Percentiles rank a stretch among this genome's conserved stretches.
Conservation (phyloP, 2,888 invertebrate genomes). For the Stegana nigrithorax region DNA sequence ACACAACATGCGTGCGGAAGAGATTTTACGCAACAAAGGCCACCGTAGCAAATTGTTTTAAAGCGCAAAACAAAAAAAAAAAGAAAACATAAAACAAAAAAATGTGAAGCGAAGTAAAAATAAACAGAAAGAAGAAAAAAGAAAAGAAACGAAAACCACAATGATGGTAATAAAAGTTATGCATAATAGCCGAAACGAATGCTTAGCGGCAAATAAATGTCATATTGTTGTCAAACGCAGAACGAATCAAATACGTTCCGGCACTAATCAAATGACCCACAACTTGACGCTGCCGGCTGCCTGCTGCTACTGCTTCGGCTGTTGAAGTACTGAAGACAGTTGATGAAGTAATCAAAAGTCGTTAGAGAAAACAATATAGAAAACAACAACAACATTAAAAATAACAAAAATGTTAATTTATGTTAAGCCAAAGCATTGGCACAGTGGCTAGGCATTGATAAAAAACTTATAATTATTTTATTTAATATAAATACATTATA, state of each 20-base stretch:
- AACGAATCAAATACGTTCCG: slow-evolving; percentile 53
- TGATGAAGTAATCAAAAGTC: not conserved
- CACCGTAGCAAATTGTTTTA: not conserved
- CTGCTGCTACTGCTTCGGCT: too few species aligned
- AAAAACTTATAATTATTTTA: too few species aligned
- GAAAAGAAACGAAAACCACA: not conserved
- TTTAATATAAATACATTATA: not conserved
- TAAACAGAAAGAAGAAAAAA: not conserved
- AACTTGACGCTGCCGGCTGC: not conserved
- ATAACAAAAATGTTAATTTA: not conserved
- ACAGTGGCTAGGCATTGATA: too few species aligned
- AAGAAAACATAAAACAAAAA: not conserved
- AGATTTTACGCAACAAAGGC: slow-evolving; percentile 3
- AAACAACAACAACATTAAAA: too few species aligned
- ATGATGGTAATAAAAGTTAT: not conserved
- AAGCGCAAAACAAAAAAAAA: not conserved
- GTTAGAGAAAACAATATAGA: too few species aligned
- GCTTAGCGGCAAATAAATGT: slow-evolving; percentile 15
- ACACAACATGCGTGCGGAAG: not conserved
- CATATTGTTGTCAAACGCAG: slow-evolving; percentile 33
- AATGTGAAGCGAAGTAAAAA: too few species aligned
- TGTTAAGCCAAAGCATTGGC: not conserved
- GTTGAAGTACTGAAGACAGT: too few species aligned
- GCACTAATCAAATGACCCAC: slow-evolving; percentile 39
- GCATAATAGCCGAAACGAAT: slow-evolving; percentile 11